Percentiles rank a stretch among this genome's conserved stretches.
Conservation (phyloP, 2,797 vertebrate species). For the Orestias chungarensis region DNA sequence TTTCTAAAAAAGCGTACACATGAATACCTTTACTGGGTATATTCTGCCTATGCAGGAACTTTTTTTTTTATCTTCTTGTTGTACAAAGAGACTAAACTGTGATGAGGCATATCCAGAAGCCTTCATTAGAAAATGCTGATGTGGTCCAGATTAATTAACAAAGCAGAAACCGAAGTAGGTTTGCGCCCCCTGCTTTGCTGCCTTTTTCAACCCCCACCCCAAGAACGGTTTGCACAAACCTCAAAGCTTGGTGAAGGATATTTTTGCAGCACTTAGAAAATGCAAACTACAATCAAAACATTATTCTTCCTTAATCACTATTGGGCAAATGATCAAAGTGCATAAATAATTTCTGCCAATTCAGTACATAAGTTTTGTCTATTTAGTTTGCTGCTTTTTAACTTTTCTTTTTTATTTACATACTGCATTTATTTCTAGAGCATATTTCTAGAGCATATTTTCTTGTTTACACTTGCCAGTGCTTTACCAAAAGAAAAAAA, state of each 20-base stretch:
- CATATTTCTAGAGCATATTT: not conserved
- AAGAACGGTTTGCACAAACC: slow-evolving; percentile 40
- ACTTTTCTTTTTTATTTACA: slow-evolving; percentile 4
- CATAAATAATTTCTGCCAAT: slow-evolving; percentile 79
- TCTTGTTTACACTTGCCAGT: not conserved
- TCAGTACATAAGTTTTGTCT: slow-evolving; percentile 58
- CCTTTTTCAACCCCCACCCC: slow-evolving; percentile 15
- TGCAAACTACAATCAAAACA: slow-evolving; percentile 72
- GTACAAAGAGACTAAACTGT: slow-evolving; percentile 69
- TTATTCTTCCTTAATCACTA: slow-evolving; percentile 66
- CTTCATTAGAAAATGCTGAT: slow-evolving; percentile 90
- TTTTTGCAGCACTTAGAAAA: slow-evolving; percentile 79
- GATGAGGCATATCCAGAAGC: slow-evolving; percentile 82
- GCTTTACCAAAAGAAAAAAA: not conserved
- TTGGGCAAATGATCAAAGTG: slow-evolving; percentile 76
- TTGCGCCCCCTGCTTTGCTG: slow-evolving; percentile 24
- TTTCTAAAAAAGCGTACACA: not conserved
- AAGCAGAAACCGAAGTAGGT: slow-evolving; percentile 68
- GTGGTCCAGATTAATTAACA: slow-evolving; percentile 87
- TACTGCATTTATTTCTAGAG: not conserved
- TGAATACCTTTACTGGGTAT: not conserved
- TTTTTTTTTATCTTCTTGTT: slow-evolving; percentile 53
- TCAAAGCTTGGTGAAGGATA: slow-evolving; percentile 69
- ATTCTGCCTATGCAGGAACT: not conserved
- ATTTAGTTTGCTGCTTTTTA: slow-evolving; percentile 29